A percentile compares a stretch with the other conserved stretches of the same genome.
Conservation (phyloP, 2,888 invertebrate genomes). For the Dryobota labecula region DNA sequence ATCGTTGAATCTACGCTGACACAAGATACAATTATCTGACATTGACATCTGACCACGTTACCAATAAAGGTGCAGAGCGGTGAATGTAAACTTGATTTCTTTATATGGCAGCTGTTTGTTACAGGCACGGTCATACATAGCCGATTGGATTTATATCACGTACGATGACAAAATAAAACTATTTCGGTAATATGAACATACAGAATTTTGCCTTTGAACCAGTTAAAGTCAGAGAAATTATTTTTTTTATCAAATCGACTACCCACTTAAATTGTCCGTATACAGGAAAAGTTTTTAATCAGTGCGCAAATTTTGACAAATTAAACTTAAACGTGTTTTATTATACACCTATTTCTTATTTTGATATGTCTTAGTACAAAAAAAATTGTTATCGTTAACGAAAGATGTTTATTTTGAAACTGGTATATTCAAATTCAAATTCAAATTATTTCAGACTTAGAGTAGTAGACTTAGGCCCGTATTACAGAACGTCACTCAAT, state of each 20-base stretch:
- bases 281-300: no score
- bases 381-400: no score
- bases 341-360: no score
- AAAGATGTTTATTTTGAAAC: no score
- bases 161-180: not conserved
- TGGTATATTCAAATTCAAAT: no score
- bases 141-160: constrained; percentile 16
- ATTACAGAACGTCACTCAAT: no score
- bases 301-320: no score
- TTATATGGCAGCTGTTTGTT: constrained; percentile 74
- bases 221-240: not conserved
- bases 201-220: not conserved
- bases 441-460: no score
- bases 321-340: no score
- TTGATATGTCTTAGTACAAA: no score
- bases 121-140: constrained; percentile 41
- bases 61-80: constrained; percentile 80
- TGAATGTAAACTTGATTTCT: constrained; percentile 84
- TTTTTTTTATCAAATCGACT: not conserved
- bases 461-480: no score
- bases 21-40: constrained; percentile 70
- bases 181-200: not conserved
- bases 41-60: constrained; percentile 80
- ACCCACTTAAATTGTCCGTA: no score
- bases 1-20: constrained; percentile 31